phyloP scores from a whole-genome alignment of 2,113 vertebrate genomes.

The Forbesichthys agassizii region DNA sequence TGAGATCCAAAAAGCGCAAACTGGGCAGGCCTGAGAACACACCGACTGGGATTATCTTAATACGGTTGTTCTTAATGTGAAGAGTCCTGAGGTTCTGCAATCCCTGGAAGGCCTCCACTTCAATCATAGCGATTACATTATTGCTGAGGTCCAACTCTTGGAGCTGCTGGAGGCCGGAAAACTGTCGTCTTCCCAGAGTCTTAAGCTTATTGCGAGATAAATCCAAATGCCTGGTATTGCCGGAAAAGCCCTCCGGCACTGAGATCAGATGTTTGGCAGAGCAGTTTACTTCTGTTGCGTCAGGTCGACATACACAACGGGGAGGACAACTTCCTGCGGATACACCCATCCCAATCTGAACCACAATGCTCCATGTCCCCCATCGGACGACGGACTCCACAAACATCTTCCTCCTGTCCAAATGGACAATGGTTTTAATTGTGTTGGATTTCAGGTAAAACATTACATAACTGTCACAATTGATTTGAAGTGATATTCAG shows the following conservation, averaged over 20 bases:
- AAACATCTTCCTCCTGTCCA: constrained; percentile 77
- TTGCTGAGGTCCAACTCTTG: constrained; percentile 86
- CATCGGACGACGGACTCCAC: constrained; percentile 69
- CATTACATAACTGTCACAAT: background rate
- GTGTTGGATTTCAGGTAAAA: background rate
- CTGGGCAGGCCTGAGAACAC: constrained; percentile 80
- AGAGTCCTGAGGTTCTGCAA: constrained; percentile 77
- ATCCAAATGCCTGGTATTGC: constrained; percentile 78
- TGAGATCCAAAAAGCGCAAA: constrained; percentile 81
- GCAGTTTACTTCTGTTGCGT: constrained; percentile 81
- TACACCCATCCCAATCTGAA: constrained; percentile 59
- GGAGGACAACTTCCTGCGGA: constrained; percentile 77
- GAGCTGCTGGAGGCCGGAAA: constrained; percentile 78
- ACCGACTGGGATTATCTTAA: constrained; percentile 84
- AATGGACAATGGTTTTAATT: constrained; percentile 4
- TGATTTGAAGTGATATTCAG: background rate
- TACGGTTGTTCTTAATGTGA: constrained; percentile 78
- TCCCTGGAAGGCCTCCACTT: constrained; percentile 84
- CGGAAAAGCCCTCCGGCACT: constrained; percentile 78
- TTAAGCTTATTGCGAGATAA: constrained; percentile 84
- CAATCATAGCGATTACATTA: constrained; percentile 85
- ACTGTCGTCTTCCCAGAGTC: constrained; percentile 80
- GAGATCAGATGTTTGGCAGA: constrained; percentile 77
- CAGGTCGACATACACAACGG: constrained; percentile 77
- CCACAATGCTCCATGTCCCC: constrained; percentile 66